These are phyloP conservation scores for Achlya flavicornis DNA, from an alignment of 2,888 invertebrate species.

Conservation along the genomic window DNA sequence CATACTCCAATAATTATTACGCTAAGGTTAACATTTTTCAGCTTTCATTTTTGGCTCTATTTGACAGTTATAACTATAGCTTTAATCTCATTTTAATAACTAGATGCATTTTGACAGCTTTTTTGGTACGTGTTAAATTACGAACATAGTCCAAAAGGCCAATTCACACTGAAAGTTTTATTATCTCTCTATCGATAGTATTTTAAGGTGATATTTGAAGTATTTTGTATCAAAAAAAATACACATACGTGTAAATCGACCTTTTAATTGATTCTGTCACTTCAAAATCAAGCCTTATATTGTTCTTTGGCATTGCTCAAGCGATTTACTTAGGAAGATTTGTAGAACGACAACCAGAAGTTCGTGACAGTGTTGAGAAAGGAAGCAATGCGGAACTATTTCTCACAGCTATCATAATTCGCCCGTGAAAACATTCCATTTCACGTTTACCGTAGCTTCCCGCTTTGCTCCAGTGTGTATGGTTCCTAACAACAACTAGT, in stretches of 20 bases:
- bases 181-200: too few relatives aligned
- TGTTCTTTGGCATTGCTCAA: slow-evolving; percentile 28
- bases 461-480: slow-evolving; percentile 21
- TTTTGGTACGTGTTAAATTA: slow-evolving; percentile 17
- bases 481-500: slow-evolving; percentile 39
- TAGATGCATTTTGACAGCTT: slow-evolving; percentile 29
- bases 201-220: too few relatives aligned
- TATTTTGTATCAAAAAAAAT: too few relatives aligned
- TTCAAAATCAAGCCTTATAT: slow-evolving; percentile 14
- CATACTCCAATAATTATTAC: slow-evolving; percentile 69
- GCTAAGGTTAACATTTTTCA: slow-evolving; percentile 73
- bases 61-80: slow-evolving; percentile 57
- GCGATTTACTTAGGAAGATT: slow-evolving; percentile 14
- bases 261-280: background rate
- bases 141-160: slow-evolving; percentile 20
- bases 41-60: slow-evolving; percentile 67
- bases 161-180: slow-evolving; percentile 26
- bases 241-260: background rate
- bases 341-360: background rate
- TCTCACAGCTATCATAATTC: background rate
- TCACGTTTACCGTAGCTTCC: slow-evolving; percentile 6
- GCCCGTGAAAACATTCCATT: background rate
- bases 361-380: background rate
- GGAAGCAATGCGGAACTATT: background rate
- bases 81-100: slow-evolving; percentile 30